These are phyloP conservation scores for Melanotaenia pygmaea DNA, from an alignment of 2,797 vertebrate species.

Conservation along the genomic window DNA sequence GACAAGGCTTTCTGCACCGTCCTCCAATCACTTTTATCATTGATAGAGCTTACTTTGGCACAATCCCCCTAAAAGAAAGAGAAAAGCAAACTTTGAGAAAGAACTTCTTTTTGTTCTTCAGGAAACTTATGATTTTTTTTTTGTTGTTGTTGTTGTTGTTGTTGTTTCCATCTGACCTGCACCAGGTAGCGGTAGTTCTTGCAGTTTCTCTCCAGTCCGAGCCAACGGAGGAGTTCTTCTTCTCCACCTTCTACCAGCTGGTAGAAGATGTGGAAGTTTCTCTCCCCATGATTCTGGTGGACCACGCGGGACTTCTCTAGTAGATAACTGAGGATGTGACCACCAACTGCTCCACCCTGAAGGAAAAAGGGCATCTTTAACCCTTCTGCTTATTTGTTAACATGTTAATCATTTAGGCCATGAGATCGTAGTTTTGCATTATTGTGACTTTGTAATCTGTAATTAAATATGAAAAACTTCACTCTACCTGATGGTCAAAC, in stretches of 20 bases:
- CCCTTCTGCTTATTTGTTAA: not conserved
- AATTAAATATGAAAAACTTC: not conserved
- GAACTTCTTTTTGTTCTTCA: not conserved
- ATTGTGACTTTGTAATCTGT: not conserved
- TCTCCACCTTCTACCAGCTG: constrained; percentile 92
- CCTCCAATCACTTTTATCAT: constrained; percentile 92
- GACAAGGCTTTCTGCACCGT: constrained; percentile 89
- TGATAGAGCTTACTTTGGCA: constrained; percentile 93
- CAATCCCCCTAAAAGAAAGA: constrained; percentile 84
- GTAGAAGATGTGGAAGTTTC: constrained; percentile 98
- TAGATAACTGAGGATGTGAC: constrained; percentile 94
- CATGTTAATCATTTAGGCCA: not conserved
- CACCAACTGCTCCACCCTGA: constrained; percentile 92
- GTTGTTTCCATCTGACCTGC: constrained; percentile 78
- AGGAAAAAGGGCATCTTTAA: constrained; percentile 12
- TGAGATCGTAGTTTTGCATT: not conserved
- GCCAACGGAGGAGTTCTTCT: constrained; percentile 87
- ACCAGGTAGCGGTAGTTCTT: constrained; percentile 89
- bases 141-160: not conserved
- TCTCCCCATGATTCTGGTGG: constrained; percentile 92
- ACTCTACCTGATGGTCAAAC: constrained; percentile 92
- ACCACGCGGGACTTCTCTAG: constrained; percentile 96
- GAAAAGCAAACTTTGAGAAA: not conserved
- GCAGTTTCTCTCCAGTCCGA: constrained; percentile 90
- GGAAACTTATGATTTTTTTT: not conserved